phyloP scores from a whole-genome alignment of 2,113 vertebrate species.

The Sebastes schlegelii region DNA sequence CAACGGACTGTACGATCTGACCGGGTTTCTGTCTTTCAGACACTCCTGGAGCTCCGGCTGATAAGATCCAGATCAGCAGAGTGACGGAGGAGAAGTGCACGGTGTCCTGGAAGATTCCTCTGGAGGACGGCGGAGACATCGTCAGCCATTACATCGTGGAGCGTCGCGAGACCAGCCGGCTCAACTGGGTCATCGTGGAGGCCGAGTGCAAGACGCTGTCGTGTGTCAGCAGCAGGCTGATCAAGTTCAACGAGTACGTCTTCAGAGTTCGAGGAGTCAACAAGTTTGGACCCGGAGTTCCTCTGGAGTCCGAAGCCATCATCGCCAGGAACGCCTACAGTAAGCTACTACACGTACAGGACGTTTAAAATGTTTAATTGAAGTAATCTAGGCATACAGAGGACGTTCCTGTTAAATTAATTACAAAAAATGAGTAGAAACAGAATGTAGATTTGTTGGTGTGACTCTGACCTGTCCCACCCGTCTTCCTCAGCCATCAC shows the following conservation, averaged over 20 bases:
- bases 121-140: conserved; percentile 93
- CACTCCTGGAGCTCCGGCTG: conserved; percentile 92
- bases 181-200: conserved; percentile 97
- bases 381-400: too few relatives aligned
- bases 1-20: background rate
- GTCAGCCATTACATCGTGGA: conserved; percentile 94
- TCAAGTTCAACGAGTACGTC: conserved; percentile 98
- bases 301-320: conserved; percentile 90
- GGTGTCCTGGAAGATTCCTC: conserved; percentile 92
- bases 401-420: background rate
- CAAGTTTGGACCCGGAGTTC: conserved; percentile 94
- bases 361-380: too few relatives aligned
- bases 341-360: conserved; percentile 73
- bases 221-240: conserved; percentile 91
- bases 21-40: conserved; percentile 79
- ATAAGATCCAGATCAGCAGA: conserved; percentile 91
- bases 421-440: too few relatives aligned
- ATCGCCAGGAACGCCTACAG: conserved; percentile 97
- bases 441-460: background rate
- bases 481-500: conserved; percentile 86
- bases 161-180: conserved; percentile 96
- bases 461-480: background rate
- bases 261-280: conserved; percentile 97
- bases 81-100: conserved; percentile 98
- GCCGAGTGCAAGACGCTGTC: conserved; percentile 94